Base-by-base conservation (phyloP, 1,140 invertebrate genomes). In the Drosophila fuyamai region DNA sequence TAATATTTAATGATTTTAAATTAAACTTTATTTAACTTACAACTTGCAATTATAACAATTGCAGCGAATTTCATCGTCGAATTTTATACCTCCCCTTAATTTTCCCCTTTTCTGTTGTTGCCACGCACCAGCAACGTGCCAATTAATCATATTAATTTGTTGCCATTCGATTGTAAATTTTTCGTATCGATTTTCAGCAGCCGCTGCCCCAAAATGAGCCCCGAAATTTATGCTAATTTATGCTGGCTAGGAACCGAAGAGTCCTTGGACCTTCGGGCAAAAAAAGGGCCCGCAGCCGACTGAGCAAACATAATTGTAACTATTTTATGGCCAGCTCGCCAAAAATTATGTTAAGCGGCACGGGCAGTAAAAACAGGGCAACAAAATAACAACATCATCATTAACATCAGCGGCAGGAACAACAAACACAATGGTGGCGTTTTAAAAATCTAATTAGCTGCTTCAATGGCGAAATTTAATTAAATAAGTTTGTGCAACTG, bases 81-180 rank as follows among this genome's bases (percentile, higher is more conserved):
- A 12, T 1, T 35, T 6, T 35, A 9, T 13, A 5, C 9, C 5
- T 6, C 9, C 1, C 3, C 12, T 35, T 2, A 13, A 6, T 9
- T 38, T 29, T 32, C 13, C 14, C 18, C 43, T 65, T 58, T 65
- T 66, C n/a, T 53, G 53, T 56, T 36, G 54, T 43, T 76, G 27
- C 72, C 55, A 76, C 55, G 50, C 56, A 59, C 60, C 72, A 51
- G 36, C 43, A 77, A 77, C 74, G 63, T 70, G 83, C 58, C 83
- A 88, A 88, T 86, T 86, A 86, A 86, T 86, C 83, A 86, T 76
- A 88, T 86, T 88, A 86, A 86, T 79, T 88, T 86, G 81, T 65
- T 81, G 77, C 68, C 65, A 46, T 55, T 54, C 43, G 51, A 51
- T 68, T 56, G 73, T 41, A 57, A 47, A 77, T 61, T 68, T 70